A percentile compares a stretch with the other conserved stretches of the same genome.
Evolutionary conservation across 64 coral and sea anemone species (phyloP).

Genomic region (Pachyseris speciosa): DNA sequence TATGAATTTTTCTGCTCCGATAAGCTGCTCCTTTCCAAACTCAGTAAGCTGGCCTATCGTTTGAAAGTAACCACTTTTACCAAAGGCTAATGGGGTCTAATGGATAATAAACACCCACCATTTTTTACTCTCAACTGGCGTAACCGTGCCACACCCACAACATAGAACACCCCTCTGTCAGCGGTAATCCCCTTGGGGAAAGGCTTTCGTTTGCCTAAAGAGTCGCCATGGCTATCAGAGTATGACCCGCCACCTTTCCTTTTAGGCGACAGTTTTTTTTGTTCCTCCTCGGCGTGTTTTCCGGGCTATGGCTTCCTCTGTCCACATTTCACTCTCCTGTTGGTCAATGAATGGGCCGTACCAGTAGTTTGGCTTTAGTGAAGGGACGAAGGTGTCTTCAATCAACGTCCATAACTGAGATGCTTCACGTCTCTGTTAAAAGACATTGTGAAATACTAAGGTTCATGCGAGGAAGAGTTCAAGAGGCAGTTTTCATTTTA

Average conservation of each 20-base stretch:
- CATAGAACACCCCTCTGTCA: conserved; percentile 70
- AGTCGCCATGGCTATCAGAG: not conserved
- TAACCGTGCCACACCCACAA: conserved; percentile 67
- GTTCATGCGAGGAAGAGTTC: no score
- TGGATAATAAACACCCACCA: conserved; percentile 42
- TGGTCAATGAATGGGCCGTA: conserved; percentile 78
- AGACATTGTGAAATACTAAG: not conserved
- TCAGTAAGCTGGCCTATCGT: no score
- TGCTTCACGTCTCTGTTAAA: conserved; percentile 65
- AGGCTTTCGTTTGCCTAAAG: not conserved
- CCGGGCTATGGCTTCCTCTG: not conserved
- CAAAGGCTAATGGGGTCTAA: no score
- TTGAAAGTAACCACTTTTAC: no score
- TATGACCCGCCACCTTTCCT: conserved; percentile 17
- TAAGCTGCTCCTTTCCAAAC: no score
- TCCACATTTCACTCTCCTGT: conserved; percentile 47
- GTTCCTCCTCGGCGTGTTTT: conserved; percentile 31
- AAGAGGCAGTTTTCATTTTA: no score
- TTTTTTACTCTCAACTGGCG: conserved; percentile 71
- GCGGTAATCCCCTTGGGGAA: conserved; percentile 77
- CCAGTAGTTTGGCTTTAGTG: conserved; percentile 82
- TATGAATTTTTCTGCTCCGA: no score
- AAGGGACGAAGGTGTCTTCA: conserved; percentile 56
- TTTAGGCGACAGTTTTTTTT: conserved; percentile 17
- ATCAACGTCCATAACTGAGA: conserved; percentile 66